Base-by-base conservation (phyloP, 1,140 invertebrate genomes). In the Drosophila subobscura region DNA sequence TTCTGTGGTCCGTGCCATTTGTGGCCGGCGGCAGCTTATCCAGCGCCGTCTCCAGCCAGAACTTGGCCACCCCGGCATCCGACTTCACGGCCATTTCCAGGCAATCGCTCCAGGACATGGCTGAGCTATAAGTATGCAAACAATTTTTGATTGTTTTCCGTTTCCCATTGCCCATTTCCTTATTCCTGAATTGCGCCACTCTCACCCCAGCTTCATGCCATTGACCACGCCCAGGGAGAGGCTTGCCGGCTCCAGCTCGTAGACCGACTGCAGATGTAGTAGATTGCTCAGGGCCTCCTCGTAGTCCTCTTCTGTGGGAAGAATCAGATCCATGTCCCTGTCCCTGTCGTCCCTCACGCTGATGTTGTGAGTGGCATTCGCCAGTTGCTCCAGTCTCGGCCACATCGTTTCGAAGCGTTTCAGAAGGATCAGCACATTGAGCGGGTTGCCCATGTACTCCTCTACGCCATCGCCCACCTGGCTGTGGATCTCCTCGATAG, bases 341-440 rank as follows among this genome's bases (percentile, higher is more conserved):
- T 52, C 16, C 1, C 22, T 8, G 16, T 33, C 44, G 10, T 57
- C 41, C 20, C 33, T 47, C 6, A 37, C 22, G 12, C 25, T 27
- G 3, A 78, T 25, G 0, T 56, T 53, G 2, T 54, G 40, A 1
- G 71, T 73, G 4, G 47, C 59, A 56, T 75, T 73, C 0, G 89
- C 89, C 50, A 64, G 63, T 40, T 70, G 45, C 20, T 76, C 75
- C 5, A 91, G 14, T 8, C 10, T 41, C 0, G 95, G 95, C 95
- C 97, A 97, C 91, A 99, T 97, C 5, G 95, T 94, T 0, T 97
- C 97, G 61, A 99, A 93, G 77, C 97, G 94, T 93, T 99, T 99
- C 7, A 99, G 96, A 29, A 99, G 93, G n/a, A 98, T 94, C 91
- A 98, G 98, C 25, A 98, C 97, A 93, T 99, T 99, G 47, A 99